phyloP scores from a whole-genome alignment of 64 coral and sea anemone genomes.

The Stichodactyla mertensii region DNA sequence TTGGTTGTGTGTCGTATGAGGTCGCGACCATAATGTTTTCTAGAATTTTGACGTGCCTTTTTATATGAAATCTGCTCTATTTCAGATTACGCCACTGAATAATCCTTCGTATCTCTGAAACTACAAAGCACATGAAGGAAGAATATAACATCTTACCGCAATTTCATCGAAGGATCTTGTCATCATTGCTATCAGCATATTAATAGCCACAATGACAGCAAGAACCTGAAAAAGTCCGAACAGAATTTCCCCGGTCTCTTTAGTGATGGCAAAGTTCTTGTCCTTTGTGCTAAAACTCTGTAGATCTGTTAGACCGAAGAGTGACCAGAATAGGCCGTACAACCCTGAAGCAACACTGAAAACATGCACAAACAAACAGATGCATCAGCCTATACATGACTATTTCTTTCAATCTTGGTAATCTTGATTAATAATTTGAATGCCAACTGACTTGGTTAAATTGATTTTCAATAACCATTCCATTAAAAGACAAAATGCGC shows the following conservation, averaged over 20 bases:
- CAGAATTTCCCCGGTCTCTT: slow-evolving; percentile 45
- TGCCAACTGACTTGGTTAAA: no score
- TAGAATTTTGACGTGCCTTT: no score
- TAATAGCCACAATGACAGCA: slow-evolving; percentile 57
- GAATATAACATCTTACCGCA: slow-evolving; percentile 32
- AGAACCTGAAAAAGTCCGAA: slow-evolving; percentile 73
- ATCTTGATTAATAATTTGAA: no score
- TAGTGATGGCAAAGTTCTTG: slow-evolving; percentile 59
- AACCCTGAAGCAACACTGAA: slow-evolving; percentile 57
- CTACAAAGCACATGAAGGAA: neutral
- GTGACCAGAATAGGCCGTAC: slow-evolving; percentile 59
- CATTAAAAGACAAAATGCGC: no score
- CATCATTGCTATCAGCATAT: slow-evolving; percentile 92
- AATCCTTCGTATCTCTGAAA: no score
- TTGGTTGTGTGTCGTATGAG: no score
- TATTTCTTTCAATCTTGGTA: no score
- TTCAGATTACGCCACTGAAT: no score
- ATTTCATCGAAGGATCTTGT: slow-evolving; percentile 71
- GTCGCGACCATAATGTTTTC: no score
- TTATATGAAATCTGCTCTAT: no score
- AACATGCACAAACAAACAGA: neutral
- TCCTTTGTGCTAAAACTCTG: slow-evolving; percentile 48
- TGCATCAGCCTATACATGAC: no score
- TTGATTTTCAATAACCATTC: no score
- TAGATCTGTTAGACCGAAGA: slow-evolving; percentile 73